phyloP scores from a whole-genome alignment of 2,113 vertebrate genomes.

The Ciconia stormi region DNA sequence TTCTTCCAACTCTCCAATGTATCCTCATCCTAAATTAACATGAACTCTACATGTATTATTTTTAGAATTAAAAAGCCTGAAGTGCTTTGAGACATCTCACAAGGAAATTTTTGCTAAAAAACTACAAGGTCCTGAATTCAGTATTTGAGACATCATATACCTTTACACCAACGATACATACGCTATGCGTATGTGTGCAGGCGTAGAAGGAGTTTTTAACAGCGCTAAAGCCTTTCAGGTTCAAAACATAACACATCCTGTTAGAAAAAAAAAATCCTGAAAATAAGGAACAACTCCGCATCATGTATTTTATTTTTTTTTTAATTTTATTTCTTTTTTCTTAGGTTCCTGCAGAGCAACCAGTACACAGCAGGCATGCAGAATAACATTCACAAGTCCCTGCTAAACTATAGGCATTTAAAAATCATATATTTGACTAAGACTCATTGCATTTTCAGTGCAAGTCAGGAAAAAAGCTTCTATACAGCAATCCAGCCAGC shows the following conservation, averaged over 20 bases:
- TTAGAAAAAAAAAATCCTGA: neutral
- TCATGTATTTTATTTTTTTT: neutral
- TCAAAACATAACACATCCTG: neutral
- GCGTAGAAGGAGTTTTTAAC: neutral
- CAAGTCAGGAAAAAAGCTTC: neutral
- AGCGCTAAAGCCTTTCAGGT: neutral
- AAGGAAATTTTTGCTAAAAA: neutral
- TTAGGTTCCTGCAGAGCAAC: neutral
- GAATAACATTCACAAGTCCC: neutral
- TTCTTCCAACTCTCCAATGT: neutral
- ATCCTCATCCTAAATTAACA: neutral
- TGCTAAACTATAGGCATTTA: neutral
- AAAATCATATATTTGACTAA: neutral
- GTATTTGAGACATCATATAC: neutral
- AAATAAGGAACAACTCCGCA: neutral
- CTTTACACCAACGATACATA: neutral
- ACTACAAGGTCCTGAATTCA: neutral
- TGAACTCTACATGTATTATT: neutral
- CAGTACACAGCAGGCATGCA: neutral
- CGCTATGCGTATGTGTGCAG: accelerated
- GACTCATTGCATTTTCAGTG: neutral
- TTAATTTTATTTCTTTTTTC: neutral
- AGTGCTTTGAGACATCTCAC: neutral
- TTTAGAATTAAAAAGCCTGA: neutral
- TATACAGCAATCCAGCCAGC: neutral